Evolutionary conservation across 2,888 invertebrate species (phyloP).

Genomic region (Limnephilus lunatus): DNA sequence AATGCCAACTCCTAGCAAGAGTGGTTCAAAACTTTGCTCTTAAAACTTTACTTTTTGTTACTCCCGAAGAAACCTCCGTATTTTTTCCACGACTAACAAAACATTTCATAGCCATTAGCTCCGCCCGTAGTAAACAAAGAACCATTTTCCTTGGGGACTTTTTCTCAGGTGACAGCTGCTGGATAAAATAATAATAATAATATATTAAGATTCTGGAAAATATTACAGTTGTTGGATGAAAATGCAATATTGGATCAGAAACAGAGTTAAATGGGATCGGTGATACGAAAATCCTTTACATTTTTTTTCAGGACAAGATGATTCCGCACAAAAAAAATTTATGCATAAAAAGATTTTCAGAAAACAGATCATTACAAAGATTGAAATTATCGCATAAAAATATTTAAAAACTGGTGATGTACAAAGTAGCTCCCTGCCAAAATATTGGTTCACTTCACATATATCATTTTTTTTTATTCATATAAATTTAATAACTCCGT

Average conservation of each 20-base stretch:
- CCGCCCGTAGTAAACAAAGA: neutral
- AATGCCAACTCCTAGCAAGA: conserved; percentile 15
- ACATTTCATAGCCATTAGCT: conserved; percentile 43
- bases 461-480: too few species aligned
- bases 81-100: conserved; percentile 43
- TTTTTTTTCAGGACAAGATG: neutral
- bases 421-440: too few species aligned
- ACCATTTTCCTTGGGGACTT: conserved; percentile 26
- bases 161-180: conserved; percentile 17
- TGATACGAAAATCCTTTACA: neutral
- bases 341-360: too few species aligned
- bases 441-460: too few species aligned
- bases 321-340: neutral
- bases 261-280: too few species aligned
- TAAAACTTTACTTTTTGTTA: conserved; percentile 30
- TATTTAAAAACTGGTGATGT: too few species aligned
- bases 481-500: too few species aligned
- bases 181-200: neutral
- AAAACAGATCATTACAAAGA: too few species aligned
- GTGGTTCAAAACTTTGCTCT: conserved; percentile 46
- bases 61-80: neutral
- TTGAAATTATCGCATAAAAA: too few species aligned
- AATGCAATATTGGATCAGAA: neutral
- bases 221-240: neutral
- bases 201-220: neutral